Evolutionary conservation across 1,140 invertebrate genomes (phyloP), one percentile per base, ranked within the genome.

Genomic region (Zelostemma sp.): DNA sequence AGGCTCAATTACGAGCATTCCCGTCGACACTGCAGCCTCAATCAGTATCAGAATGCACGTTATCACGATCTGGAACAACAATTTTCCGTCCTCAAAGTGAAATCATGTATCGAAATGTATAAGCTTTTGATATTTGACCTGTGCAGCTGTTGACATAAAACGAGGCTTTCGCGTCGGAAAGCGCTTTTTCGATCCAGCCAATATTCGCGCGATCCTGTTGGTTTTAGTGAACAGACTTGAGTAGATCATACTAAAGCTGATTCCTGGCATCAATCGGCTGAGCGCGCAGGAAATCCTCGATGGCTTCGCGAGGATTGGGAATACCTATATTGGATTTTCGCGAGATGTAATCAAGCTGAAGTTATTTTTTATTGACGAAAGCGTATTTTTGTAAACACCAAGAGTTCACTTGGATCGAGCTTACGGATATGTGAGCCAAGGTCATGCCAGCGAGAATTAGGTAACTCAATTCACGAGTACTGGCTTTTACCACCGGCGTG

Each of bases 211-310:
- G 31, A 96, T 96, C 47, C 94, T 86, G 82, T 96, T 95, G 0
- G 94, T 96, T 86, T 95, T 95, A 1, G 93, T 95, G 1, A 95
- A 87, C 9, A 96, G 81, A 3, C 93, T 91, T 0, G 92, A 92
- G 79, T 95, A 96, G 62, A 95, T 94, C 82, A 95, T 91, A 0
- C 93, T 89, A 74, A 96, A 95, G 35, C 91, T 91, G 35, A 95
- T 86, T 1, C 92, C 92, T 0, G 93, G 93, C 61, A 93, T 81
- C 31, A 92, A 86, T 35, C 92, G 85, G 17, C 89, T 88, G 6
- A 93, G 68, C 11, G 89, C 88, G 80, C 94, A 96, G 0, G 89
- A 88, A 1, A 88, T 74, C 40, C 84, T 81, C 0, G 88, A 87
- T 0, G 95, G 94, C 59, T 89, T 90, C 3, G 92, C 89, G 6